Evolutionary conservation across 2,797 vertebrate genomes (phyloP), one percentile per base, ranked within the genome.

Genomic region (Denticeps clupeoides): DNA sequence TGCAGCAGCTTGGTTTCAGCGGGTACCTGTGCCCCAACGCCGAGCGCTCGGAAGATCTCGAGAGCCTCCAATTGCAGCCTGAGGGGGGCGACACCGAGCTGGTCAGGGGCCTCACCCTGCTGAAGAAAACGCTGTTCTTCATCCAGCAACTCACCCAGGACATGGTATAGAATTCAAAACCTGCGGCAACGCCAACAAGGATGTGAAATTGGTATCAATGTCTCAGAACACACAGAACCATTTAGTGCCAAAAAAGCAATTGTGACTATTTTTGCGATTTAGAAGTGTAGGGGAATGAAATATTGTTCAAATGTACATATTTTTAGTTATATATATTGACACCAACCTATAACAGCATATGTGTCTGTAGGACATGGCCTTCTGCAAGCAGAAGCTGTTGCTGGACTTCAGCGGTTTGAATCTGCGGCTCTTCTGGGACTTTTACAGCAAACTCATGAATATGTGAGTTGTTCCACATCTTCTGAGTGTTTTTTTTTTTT

Each of bases 101-200:
- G 0, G 73, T 89, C 15, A 82, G 84, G 3, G 92, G 90, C 43
- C 87, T 87, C 31, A 83, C 82, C 1, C 82, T 99, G 7, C 85
- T 97, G 13, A 86, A 91, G 53, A 95, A 85, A 71, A 97, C 92
- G 0, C 84, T 99, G 11, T 84, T 87, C 65, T 99, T 99, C 78
- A 81, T 93, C 58, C 90, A 97, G 64, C 90, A 97, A 72, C 88
- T 99, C 4, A 89, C 93, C 7, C 82, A 82, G 60, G 91, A 99
- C 63, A 79, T 90, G 89, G 93, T 97, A 83, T 58, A 13, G 7
- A 5, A 28, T 27, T 16, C 11, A 33, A 22, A 10, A 18, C 19
- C 18, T 19, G 18, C 19, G 18, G 19, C 18, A 19, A 18, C 19
- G 2, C 19, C 18, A 19, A 18, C n/a, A n/a, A n/a, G n/a, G n/a